phyloP scores from a whole-genome alignment of 2,113 vertebrate species.

The Sialia sialis region DNA sequence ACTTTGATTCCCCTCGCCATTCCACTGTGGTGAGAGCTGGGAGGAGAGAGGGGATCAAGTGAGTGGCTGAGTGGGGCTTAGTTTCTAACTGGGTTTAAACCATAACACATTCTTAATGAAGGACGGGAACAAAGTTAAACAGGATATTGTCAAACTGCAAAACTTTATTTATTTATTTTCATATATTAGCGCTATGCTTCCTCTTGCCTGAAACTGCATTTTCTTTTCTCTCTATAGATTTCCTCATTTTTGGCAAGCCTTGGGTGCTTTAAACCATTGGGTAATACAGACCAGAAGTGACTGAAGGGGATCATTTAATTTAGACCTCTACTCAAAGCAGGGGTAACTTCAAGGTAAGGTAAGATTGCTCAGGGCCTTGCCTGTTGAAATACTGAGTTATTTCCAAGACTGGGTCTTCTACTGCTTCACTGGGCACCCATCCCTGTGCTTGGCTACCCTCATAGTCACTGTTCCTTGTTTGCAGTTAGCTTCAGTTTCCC shows the following conservation, averaged over 20 bases:
- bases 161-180: neutral
- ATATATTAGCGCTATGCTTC: neutral
- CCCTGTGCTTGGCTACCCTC: neutral
- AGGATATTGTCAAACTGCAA: neutral
- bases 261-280: rapidly evolving
- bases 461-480: neutral
- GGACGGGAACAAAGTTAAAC: neutral
- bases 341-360: neutral
- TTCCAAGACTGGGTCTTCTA: neutral
- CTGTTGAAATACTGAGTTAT: neutral
- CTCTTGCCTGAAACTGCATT: neutral
- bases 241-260: neutral
- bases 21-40: neutral
- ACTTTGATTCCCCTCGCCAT: neutral
- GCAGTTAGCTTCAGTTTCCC: neutral
- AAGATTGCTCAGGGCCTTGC: neutral
- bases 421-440: neutral
- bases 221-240: neutral
- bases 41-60: neutral
- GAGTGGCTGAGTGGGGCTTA: neutral
- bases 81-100: neutral
- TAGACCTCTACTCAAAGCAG: neutral
- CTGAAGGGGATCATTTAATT: neutral
- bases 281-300: neutral
- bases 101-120: neutral